Evolutionary conservation across 2,888 invertebrate genomes (phyloP).

Genomic region (Stratiomys singularior): DNA sequence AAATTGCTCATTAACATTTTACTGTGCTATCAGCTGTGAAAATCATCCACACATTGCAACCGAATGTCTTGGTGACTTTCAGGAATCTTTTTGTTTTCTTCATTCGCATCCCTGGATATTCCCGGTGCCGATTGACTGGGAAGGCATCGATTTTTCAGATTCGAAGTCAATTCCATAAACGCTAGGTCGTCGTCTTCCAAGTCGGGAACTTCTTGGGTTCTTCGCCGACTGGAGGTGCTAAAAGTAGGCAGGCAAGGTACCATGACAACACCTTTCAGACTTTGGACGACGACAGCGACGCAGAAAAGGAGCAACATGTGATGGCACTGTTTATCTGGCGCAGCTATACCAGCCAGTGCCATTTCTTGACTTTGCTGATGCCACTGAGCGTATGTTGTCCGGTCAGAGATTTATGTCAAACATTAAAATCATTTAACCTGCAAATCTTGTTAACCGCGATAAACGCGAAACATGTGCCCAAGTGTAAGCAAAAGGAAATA

Average conservation of each 20-base stretch:
- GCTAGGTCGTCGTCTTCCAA: constrained; percentile 38
- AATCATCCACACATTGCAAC: constrained; percentile 57
- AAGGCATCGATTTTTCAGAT: constrained; percentile 41
- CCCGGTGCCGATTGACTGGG: constrained; percentile 41
- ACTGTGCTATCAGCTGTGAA: constrained; percentile 66
- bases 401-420: constrained; percentile 55
- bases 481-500: constrained; percentile 44
- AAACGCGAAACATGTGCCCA: constrained; percentile 45
- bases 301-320: constrained; percentile 25
- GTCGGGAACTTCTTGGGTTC: constrained; percentile 24
- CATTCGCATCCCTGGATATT: constrained; percentile 1
- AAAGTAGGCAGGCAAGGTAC: constrained; percentile 36
- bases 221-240: constrained; percentile 20
- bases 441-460: constrained; percentile 52
- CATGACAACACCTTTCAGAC: constrained; percentile 14
- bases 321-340: constrained; percentile 17
- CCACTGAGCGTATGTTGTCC: constrained; percentile 33
- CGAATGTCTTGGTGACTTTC: neutral
- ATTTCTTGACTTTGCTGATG: constrained; percentile 25
- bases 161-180: constrained; percentile 25
- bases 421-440: constrained; percentile 55
- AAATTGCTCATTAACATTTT: constrained; percentile 67
- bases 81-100: constrained; percentile 6
- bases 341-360: neutral
- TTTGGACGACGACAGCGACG: neutral